Evolutionary conservation across 2,113 vertebrate genomes (phyloP), one percentile per base, ranked within the genome.

Genomic region (Calonectris borealis): DNA sequence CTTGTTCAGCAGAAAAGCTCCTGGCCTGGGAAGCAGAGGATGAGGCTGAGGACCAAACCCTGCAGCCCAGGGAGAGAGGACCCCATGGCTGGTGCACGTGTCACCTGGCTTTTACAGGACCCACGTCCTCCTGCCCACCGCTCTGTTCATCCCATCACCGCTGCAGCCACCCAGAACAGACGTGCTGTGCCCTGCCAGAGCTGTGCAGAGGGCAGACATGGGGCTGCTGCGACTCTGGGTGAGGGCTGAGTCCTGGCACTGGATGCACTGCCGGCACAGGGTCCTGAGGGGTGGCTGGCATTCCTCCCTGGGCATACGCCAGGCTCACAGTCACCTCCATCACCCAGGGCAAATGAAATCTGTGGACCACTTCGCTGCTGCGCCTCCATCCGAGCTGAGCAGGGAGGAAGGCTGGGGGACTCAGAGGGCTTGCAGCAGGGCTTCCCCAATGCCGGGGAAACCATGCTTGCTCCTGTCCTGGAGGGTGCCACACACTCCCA

Each of bases 321-420:
- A 2, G 17, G 48, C 6, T 58, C 48, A 10, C 1, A 2, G 49
- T 9, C 58, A 42, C 11, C 54, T 65, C 49, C 16, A 15, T 40
- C 10, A 38, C 7, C 13, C 15, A 27, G 34, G 31, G 19, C 5
- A 29, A 71, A 42, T 2, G 4, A 82, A 32, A n/a, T 4, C 36
- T 40, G 2, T 17, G 26, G 7, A 61, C 6, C 12, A 18, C 19
- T 0, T 3, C 4, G 5, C 21, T 58, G 69, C 73, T 44, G 14
- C 0, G 0, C 22, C 27, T 66, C 19, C 20, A 24, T 5, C 15
- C 0, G 1, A 17, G 40, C 36, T 36, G 65, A 68, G 49, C 36
- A 5, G 17, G 40, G 8, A 19, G 55, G n/a, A 48, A 27, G 27
- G 49, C 17, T 52, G 36, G 9, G 11, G 38, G 27, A 11, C 16